Conservation (phyloP, 2,113 vertebrate genomes). For the Rostratula benghalensis region DNA sequence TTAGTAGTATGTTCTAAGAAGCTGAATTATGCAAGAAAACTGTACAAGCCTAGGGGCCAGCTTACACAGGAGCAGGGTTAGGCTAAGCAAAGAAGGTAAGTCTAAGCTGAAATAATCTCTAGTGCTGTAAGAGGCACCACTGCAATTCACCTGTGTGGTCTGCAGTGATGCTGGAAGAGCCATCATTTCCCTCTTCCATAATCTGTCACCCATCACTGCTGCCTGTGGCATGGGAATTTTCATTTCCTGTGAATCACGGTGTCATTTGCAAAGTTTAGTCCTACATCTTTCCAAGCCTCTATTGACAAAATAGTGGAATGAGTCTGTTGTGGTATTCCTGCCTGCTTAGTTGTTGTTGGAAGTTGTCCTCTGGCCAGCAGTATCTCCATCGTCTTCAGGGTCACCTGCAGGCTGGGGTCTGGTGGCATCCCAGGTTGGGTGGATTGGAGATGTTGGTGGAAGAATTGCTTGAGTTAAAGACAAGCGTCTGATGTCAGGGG, state of each 20-base stretch:
- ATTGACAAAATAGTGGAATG: not conserved
- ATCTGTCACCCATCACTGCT: not conserved
- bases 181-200: not conserved
- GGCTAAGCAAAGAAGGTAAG: not conserved
- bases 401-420: not conserved
- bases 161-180: not conserved
- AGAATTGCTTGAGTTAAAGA: constrained; percentile 32
- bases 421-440: not conserved
- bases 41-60: not conserved
- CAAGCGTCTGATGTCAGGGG: constrained; percentile 30
- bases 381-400: not conserved
- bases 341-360: not conserved
- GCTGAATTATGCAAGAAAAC: not conserved
- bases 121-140: not conserved
- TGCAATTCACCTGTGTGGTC: not conserved
- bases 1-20: not conserved
- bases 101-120: not conserved
- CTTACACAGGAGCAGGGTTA: not conserved
- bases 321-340: not conserved
- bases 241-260: not conserved
- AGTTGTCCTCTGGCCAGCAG: not conserved
- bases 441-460: not conserved
- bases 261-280: not conserved
- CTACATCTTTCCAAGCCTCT: not conserved
- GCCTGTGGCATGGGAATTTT: not conserved